Evolutionary conservation across 2,797 vertebrate species (phyloP).

Genomic region (Coranthus polyacanthus): DNA sequence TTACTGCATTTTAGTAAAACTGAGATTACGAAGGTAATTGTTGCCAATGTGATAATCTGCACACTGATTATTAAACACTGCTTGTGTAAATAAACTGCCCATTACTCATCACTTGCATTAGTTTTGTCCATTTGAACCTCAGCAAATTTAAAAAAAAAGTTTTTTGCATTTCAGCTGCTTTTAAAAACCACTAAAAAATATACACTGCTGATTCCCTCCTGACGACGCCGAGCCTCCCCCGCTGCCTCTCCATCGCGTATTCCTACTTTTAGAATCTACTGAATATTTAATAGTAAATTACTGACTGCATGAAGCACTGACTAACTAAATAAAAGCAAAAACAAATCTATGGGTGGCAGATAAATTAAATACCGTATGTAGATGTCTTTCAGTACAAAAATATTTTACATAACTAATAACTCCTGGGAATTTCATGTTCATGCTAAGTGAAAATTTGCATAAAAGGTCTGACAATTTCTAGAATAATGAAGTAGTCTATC

Average conservation of each 20-base stretch:
- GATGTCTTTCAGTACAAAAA: conserved; percentile 25
- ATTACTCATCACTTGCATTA: neutral
- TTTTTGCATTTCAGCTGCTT: no score
- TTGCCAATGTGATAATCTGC: conserved; percentile 22
- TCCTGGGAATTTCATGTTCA: neutral
- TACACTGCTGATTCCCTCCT: conserved; percentile 2
- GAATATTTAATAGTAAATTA: conserved; percentile 29
- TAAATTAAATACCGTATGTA: conserved; percentile 39
- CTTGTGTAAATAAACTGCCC: neutral
- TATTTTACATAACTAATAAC: conserved; percentile 19
- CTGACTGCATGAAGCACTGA: conserved; percentile 3
- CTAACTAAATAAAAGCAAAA: conserved; percentile 21
- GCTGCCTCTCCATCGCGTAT: conserved; percentile 22
- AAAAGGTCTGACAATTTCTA: neutral
- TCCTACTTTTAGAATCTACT: conserved; percentile 13
- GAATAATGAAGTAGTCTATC: neutral
- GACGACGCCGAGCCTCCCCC: neutral
- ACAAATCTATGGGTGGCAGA: conserved; percentile 22
- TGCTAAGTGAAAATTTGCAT: neutral
- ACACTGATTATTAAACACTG: conserved; percentile 17
- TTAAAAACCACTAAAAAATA: no score
- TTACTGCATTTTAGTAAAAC: no score
- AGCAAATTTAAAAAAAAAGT: no score
- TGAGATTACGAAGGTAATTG: no score
- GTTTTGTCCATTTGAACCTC: neutral